Evolutionary conservation across 2,888 invertebrate species (phyloP).

Genomic region (Theodoxus fluviatilis): DNA sequence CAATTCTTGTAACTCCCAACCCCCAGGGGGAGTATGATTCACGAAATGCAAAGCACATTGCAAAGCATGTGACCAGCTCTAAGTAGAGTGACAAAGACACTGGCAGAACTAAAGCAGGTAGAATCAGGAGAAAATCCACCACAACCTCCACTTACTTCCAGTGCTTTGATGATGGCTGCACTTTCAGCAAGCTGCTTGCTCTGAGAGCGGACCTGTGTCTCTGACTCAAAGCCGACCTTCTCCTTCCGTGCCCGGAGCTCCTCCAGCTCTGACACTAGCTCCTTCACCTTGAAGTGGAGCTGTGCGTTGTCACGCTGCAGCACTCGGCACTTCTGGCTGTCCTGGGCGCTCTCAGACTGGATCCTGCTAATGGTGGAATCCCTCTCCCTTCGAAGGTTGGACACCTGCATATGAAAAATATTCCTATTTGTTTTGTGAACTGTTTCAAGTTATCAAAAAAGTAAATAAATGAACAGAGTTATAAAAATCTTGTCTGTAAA

Average conservation of each 20-base stretch:
- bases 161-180: slow-evolving; percentile 52
- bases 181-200: slow-evolving; percentile 59
- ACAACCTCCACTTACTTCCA: slow-evolving; percentile 50
- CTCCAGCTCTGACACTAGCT: slow-evolving; percentile 61
- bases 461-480: too few species aligned
- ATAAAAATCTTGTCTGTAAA: too few species aligned
- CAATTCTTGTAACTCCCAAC: too few species aligned
- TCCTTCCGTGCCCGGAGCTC: slow-evolving; percentile 60
- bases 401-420: too few species aligned
- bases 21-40: too few species aligned
- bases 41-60: too few species aligned
- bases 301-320: slow-evolving; percentile 63
- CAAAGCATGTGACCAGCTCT: too few species aligned
- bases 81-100: too few species aligned
- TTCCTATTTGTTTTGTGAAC: too few species aligned
- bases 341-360: slow-evolving; percentile 51
- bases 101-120: too few species aligned
- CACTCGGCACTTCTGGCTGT: slow-evolving; percentile 53
- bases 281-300: slow-evolving; percentile 58
- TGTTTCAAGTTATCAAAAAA: too few species aligned
- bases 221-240: slow-evolving; percentile 56
- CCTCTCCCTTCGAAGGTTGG: slow-evolving; percentile 59
- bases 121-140: not conserved
- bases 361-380: slow-evolving; percentile 53
- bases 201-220: slow-evolving; percentile 56